Evolutionary conservation across 2,113 vertebrate genomes (phyloP), one percentile per base, ranked within the genome.

Genomic region (Proterorhinus semilunaris): DNA sequence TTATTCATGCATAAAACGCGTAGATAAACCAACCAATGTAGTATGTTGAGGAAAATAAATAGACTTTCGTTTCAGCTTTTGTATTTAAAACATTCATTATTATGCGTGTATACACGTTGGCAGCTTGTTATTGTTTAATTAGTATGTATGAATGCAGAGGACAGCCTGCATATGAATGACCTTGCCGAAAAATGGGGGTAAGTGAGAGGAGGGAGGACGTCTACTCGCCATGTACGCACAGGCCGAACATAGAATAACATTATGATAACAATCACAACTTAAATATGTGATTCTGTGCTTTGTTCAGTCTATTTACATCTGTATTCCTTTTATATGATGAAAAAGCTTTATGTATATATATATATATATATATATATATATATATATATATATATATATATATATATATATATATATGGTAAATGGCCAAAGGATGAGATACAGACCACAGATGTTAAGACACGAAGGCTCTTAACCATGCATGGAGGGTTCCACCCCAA

Each of bases 121-220:
- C 52, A 48, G 12, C 53, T 46, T 69, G 65, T 69, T 27, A 16
- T 49, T 75, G 72, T 81, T 49, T 86, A 71, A 82, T 83, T 83
- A 62, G 68, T 88, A 82, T 86, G 78, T 83, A 88, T 85, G 76
- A 84, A 89, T 82, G 81, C 82, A 85, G 63, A 11, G 64, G 76
- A 78, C 62, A 72, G 71, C 82, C 73, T 71, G 44, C 82, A 74
- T 83, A 67, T 79, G 76, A 89, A 83, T 86, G 59, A 75, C 69
- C 79, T 58, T 74, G 21, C 82, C 76, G 51, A 83, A 66, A 83
- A 83, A 84, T 89, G 78, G 48, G 73, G 13, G 66, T 48, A 17
- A 11, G 53, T 36, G 27, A 61, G 69, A 65, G 78, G 64, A 81
- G 78, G 86, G 78, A 75, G 72, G 73, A 79, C 62, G 82, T 83